Evolutionary conservation across 2,888 invertebrate genomes (phyloP).

Genomic region (Ectobius pallidus): DNA sequence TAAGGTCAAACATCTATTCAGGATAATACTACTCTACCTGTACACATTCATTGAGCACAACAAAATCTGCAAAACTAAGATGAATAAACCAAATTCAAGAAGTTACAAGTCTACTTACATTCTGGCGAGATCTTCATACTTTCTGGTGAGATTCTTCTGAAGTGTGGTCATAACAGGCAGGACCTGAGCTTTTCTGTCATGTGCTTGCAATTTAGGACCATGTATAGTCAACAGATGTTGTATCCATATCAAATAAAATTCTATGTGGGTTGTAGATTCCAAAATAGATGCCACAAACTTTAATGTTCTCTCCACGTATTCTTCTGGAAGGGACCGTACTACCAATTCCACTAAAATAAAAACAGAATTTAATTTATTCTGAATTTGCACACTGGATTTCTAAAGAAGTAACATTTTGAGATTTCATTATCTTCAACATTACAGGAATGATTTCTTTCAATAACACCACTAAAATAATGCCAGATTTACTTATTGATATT

Average conservation of each 20-base stretch:
- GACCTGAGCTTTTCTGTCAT: conserved; percentile 61
- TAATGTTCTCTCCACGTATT: conserved; percentile 77
- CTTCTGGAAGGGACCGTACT: conserved; percentile 69
- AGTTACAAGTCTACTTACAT: too few species aligned
- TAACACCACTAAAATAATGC: too few species aligned
- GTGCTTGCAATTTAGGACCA: conserved; percentile 55
- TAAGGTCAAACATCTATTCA: too few species aligned
- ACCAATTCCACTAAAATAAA: conserved; percentile 74
- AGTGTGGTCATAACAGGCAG: conserved; percentile 72
- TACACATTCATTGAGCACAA: too few species aligned
- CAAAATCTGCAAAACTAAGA: too few species aligned
- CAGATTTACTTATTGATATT: too few species aligned
- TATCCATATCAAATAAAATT: conserved; percentile 87
- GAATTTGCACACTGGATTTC: too few species aligned
- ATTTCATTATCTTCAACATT: too few species aligned
- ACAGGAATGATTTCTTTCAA: too few species aligned
- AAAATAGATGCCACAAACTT: conserved; percentile 73
- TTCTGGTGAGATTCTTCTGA: conserved; percentile 79
- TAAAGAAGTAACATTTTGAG: too few species aligned
- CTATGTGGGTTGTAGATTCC: conserved; percentile 81
- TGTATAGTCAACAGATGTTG: conserved; percentile 69
- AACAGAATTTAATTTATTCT: conserved; percentile 35
- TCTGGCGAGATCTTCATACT: conserved; percentile 81
- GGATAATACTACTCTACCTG: too few species aligned
- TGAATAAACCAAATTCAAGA: too few species aligned